phyloP scores from a whole-genome alignment of 64 coral and sea anemone species.

The Montipora foliosa region DNA sequence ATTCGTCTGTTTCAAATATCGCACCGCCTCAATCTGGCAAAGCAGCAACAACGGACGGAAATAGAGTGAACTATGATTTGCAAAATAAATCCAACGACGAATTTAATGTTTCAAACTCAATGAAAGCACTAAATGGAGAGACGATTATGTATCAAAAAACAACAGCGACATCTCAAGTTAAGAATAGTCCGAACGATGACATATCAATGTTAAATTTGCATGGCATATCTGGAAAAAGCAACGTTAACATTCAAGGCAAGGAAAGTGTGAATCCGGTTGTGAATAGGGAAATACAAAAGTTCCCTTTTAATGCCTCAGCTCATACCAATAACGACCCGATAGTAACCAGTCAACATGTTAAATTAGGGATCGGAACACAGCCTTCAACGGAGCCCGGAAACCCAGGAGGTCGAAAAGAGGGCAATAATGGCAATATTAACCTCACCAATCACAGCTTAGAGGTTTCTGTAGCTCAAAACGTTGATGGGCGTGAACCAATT shows the following conservation, averaged over 20 bases:
- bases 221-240: not conserved
- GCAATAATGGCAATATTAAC: not conserved
- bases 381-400: not conserved
- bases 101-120: not conserved
- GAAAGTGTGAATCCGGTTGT: not conserved
- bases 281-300: not conserved
- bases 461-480: not conserved
- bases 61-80: not conserved
- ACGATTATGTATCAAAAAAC: not conserved
- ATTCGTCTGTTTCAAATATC: not conserved
- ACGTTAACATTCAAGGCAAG: not conserved
- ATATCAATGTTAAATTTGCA: not conserved
- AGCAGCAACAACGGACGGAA: not conserved
- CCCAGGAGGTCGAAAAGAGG: not conserved
- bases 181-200: not conserved
- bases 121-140: not conserved
- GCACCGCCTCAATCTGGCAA: not conserved
- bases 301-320: not conserved
- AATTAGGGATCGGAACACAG: not conserved
- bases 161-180: not conserved
- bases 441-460: not conserved
- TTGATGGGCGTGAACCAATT: not conserved
- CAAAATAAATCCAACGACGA: not conserved
- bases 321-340: not conserved
- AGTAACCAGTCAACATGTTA: not conserved